Conservation (phyloP, 2,113 vertebrate genomes). For the Rhinopithecus roxellana region DNA sequence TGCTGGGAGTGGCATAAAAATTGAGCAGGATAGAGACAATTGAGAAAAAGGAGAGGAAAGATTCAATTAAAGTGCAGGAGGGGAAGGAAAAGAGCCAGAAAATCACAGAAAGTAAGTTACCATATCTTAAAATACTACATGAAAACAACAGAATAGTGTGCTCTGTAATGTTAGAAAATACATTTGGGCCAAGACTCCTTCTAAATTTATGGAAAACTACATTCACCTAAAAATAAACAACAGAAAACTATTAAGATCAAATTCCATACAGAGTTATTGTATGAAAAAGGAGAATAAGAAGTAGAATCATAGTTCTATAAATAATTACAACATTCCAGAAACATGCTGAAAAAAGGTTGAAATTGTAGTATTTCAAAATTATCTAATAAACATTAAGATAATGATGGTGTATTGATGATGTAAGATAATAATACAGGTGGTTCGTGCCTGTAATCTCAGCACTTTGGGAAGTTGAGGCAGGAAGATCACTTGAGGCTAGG, state of each 20-base stretch:
- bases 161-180: background rate
- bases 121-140: background rate
- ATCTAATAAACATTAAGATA: background rate
- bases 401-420: background rate
- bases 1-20: background rate
- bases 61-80: background rate
- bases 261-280: background rate
- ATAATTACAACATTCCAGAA: background rate
- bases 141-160: background rate
- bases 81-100: background rate
- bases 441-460: too few species aligned
- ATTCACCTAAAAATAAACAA: background rate
- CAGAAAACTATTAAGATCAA: background rate
- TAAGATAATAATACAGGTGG: too few species aligned
- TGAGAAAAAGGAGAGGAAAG: background rate
- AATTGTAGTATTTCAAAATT: slow-evolving; percentile 8
- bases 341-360: background rate
- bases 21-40: background rate
- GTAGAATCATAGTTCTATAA: background rate
- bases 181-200: background rate
- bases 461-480: too few species aligned
- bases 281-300: background rate
- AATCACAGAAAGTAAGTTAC: background rate
- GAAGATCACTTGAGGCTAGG: too few species aligned
- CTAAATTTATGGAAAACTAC: background rate